Percentiles rank a stretch among this genome's conserved stretches.
phyloP scores from a whole-genome alignment of 2,888 invertebrate species.

The Oeneis ivallda region DNA sequence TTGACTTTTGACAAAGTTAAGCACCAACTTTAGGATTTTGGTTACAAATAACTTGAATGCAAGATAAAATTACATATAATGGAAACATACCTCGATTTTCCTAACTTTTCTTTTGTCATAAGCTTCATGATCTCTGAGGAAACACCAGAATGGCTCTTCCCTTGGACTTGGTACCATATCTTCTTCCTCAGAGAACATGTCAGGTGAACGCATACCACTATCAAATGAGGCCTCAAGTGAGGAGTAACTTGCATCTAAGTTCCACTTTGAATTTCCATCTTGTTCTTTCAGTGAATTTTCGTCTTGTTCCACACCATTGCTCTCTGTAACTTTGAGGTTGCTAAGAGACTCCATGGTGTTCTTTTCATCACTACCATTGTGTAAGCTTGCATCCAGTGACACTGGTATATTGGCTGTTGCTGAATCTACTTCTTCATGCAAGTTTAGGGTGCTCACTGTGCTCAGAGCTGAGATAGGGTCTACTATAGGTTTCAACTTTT shows the following conservation, averaged over 20 bases:
- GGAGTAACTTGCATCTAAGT: slow-evolving; percentile 68
- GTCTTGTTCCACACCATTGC: slow-evolving; percentile 60
- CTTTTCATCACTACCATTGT: slow-evolving; percentile 43
- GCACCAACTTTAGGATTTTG: no score
- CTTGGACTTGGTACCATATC: slow-evolving; percentile 47
- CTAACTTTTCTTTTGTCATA: slow-evolving; percentile 66
- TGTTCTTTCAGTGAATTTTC: slow-evolving; percentile 50
- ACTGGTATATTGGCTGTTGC: slow-evolving; percentile 23
- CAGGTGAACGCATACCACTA: slow-evolving; percentile 82
- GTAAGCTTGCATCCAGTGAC: slow-evolving; percentile 20
- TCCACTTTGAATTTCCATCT: slow-evolving; percentile 63
- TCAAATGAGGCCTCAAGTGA: slow-evolving; percentile 74
- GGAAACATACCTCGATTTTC: slow-evolving; percentile 64
- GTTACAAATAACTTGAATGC: no score
- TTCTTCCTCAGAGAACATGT: slow-evolving; percentile 85
- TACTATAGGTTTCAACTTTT: slow-evolving; percentile 72
- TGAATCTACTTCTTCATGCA: slow-evolving; percentile 49
- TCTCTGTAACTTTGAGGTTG: slow-evolving; percentile 57
- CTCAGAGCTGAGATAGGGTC: slow-evolving; percentile 69
- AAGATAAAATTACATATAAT: slow-evolving; percentile 28
- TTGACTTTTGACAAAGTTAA: neutral
- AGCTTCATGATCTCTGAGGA: slow-evolving; percentile 65
- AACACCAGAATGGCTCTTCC: slow-evolving; percentile 63
- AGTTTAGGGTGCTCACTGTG: slow-evolving; percentile 49
- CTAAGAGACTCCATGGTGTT: slow-evolving; percentile 45